Evolutionary conservation across 2,888 invertebrate genomes (phyloP).

Genomic region (Monopis laevigella): DNA sequence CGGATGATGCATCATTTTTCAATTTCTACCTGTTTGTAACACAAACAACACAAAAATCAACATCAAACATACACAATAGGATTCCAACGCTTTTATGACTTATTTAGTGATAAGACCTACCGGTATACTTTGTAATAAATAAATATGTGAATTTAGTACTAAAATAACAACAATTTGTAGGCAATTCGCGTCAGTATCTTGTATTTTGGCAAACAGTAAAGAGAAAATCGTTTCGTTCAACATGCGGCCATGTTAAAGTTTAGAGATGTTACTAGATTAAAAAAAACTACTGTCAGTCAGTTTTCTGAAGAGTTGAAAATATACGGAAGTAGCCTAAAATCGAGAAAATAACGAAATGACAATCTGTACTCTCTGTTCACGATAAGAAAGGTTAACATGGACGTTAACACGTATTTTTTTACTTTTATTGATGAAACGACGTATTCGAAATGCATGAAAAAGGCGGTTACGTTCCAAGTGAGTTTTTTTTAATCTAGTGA

Average conservation of each 20-base stretch:
- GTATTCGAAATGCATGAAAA: too few species aligned
- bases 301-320: too few species aligned
- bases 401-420: too few species aligned
- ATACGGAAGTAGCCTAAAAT: too few species aligned
- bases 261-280: conserved; percentile 38
- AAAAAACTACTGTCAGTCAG: conserved; percentile 6
- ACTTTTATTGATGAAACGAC: too few species aligned
- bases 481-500: too few species aligned
- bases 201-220: conserved; percentile 81
- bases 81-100: not conserved
- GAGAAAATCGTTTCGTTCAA: conserved; percentile 80
- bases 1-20: conserved; percentile 66
- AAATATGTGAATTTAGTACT: conserved; percentile 35
- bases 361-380: too few species aligned
- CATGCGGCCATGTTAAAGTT: conserved; percentile 89
- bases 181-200: conserved; percentile 41
- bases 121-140: conserved; percentile 34
- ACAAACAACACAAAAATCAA: conserved; percentile 28
- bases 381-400: too few species aligned
- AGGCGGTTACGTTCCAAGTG: too few species aligned
- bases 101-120: conserved; percentile 29
- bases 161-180: conserved; percentile 49
- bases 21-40: conserved; percentile 31
- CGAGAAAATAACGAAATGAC: too few species aligned
- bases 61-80: conserved; percentile 22